phyloP scores from a whole-genome alignment of 2,797 vertebrate species.

The Karalla daura region DNA sequence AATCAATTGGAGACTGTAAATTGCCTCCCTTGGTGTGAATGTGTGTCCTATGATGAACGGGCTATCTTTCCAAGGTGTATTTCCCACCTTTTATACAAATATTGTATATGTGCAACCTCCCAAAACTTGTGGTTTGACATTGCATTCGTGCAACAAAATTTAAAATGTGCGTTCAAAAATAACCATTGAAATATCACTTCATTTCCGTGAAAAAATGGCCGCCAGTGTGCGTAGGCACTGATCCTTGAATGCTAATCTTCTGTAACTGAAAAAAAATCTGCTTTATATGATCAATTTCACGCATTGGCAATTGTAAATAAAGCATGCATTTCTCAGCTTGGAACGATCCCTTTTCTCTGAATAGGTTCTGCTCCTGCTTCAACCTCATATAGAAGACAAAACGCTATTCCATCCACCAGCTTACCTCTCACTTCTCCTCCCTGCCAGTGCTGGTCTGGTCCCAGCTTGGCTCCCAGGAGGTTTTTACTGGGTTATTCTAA shows the following conservation, averaged over 20 bases:
- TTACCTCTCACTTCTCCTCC: constrained; percentile 42
- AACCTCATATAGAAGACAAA: neutral
- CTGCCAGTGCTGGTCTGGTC: constrained; percentile 14
- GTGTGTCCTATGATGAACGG: no score
- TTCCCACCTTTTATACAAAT: no score
- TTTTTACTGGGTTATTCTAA: constrained; percentile 78
- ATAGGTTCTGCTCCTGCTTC: neutral
- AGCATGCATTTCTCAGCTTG: neutral
- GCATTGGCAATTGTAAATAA: neutral
- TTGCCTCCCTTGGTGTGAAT: no score
- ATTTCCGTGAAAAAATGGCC: no score
- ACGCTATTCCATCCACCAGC: constrained; percentile 3
- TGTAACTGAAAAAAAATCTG: neutral
- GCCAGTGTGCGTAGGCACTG: neutral
- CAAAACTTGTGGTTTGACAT: neutral
- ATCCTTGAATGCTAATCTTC: neutral
- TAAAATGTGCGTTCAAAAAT: neutral
- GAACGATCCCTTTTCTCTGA: neutral
- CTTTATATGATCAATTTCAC: neutral
- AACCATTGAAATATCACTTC: no score
- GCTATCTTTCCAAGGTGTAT: no score
- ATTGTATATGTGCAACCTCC: no score
- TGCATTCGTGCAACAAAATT: neutral
- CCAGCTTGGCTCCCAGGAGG: constrained; percentile 61
- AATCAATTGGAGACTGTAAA: no score